These are phyloP conservation scores for Gephyroberyx darwinii DNA, from an alignment of 2,797 vertebrate species.

Conservation along the genomic window DNA sequence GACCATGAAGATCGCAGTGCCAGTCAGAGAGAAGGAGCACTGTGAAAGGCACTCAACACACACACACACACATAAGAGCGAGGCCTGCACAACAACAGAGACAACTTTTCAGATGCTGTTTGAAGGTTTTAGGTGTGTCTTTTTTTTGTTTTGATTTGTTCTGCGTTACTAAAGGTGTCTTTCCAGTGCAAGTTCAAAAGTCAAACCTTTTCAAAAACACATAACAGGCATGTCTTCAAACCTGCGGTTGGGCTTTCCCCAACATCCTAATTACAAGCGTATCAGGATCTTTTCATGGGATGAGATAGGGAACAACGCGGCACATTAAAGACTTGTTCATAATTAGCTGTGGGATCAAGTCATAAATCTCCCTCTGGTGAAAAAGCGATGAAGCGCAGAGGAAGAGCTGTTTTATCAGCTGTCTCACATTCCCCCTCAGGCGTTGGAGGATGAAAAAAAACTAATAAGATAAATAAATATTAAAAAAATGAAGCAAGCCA, in stretches of 20 bases:
- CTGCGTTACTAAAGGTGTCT: conserved; percentile 44
- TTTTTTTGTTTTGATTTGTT: conserved; percentile 64
- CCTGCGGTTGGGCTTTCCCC: conserved; percentile 75
- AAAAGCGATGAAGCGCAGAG: conserved; percentile 53
- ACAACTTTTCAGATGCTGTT: conserved; percentile 44
- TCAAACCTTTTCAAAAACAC: conserved; percentile 53
- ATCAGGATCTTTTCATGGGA: conserved; percentile 68
- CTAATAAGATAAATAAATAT: conserved; percentile 64
- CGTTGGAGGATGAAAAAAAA: conserved; percentile 32
- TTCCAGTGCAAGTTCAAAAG: conserved; percentile 66
- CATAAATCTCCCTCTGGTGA: conserved; percentile 70
- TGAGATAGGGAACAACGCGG: conserved; percentile 55
- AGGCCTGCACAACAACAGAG: conserved; percentile 27
- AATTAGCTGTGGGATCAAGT: conserved; percentile 75
- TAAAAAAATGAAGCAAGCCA: conserved; percentile 56
- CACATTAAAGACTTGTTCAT: conserved; percentile 68
- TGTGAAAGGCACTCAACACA: conserved; percentile 49
- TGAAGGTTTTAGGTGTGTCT: conserved; percentile 62
- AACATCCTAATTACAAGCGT: conserved; percentile 67
- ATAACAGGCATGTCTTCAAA: conserved; percentile 51
- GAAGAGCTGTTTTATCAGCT: conserved; percentile 71
- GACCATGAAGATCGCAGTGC: conserved; percentile 76
- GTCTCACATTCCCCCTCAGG: conserved; percentile 54
- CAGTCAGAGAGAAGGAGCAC: conserved; percentile 64
- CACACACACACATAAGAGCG: conserved; percentile 3